These are phyloP conservation scores for Sparus aurata DNA, from an alignment of 2,797 vertebrate genomes.

Conservation along the genomic window DNA sequence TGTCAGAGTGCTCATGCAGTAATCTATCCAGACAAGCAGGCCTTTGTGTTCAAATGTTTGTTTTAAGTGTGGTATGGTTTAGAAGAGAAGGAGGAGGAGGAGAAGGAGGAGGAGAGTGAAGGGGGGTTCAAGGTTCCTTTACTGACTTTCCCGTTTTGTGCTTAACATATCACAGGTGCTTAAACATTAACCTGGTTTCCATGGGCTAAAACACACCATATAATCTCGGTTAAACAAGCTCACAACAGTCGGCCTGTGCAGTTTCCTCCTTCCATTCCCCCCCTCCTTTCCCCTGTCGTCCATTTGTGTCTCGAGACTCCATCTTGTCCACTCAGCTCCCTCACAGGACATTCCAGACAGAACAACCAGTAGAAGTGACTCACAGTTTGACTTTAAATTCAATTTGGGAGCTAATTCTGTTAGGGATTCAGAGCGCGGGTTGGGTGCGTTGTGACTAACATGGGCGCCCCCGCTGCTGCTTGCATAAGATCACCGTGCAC, in stretches of 20 bases:
- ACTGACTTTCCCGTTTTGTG: constrained; percentile 41
- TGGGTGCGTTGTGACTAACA: constrained; percentile 45
- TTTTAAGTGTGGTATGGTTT: constrained; percentile 33
- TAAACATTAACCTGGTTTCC: constrained; percentile 46
- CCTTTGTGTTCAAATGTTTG: constrained; percentile 60
- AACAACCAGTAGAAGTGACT: constrained; percentile 68
- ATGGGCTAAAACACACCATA: neutral
- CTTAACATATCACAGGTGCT: constrained; percentile 17
- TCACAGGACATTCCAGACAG: constrained; percentile 76
- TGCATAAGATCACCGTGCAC: constrained; percentile 26
- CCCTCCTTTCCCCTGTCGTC: no score
- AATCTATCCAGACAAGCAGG: constrained; percentile 48
- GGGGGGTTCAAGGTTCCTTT: constrained; percentile 30
- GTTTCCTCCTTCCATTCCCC: neutral
- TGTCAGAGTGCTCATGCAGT: constrained; percentile 37
- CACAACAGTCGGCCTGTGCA: neutral
- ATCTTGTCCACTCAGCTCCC: constrained; percentile 53
- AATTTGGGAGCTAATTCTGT: constrained; percentile 80
- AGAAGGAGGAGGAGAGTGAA: no score
- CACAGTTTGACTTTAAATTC: constrained; percentile 77
- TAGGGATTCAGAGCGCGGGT: constrained; percentile 54
- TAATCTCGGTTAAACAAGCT: constrained; percentile 19
- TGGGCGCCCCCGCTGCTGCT: constrained; percentile 26
- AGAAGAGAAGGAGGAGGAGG: neutral
- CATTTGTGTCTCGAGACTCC: constrained; percentile 28